Base-by-base conservation (phyloP, 2,113 vertebrate genomes). In the Mustela lutreola region DNA sequence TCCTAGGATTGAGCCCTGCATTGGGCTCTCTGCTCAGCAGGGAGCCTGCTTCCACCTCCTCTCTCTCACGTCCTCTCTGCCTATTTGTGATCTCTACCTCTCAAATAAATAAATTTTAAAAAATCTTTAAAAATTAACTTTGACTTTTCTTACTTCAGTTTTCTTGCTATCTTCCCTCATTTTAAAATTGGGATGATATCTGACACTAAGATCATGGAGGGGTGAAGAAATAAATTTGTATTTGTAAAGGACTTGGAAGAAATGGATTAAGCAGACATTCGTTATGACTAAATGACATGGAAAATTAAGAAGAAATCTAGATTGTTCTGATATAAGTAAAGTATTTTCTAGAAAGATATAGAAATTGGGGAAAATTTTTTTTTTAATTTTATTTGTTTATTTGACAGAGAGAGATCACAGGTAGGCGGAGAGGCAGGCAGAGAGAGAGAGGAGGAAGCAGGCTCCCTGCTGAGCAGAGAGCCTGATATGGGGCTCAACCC, bases 281-380 rank as follows among this genome's bases (percentile, higher is more conserved):
- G 2, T 58, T 92, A 95, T 78, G 4, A 81, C 2, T 80, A 81
- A 91, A n/a, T 73, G 89, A 36, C 67, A 48, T 73, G 28, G 10
- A 31, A 2, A 89, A 78, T 70, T 65, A 65, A 82, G n/a, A 15
- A 42, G 24, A 53, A 7, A 86, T 85, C 15, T 60, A 45, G 7
- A 62, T 50, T 62, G 28, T 39, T 95, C 36, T 75, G 26, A 80
- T 11, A 0, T 6, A 76, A 82, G 92, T 48, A 67, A 73, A 48
- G 67, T 2, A 67, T 79, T 89, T 94, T 96, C 39, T 89, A 65
- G 53, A 91, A 94, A 94, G 60, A 87, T 48, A 56, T 3, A 28
- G 1, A 87, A 22, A 7, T 28, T 42, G 4, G 28, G 18, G 21
- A 6, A 75, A 70, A 62, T 0, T 5, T 7, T 16, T 67, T 67